Base-by-base conservation (phyloP, 2,113 vertebrate species). In the Daphoenositta chrysoptera region DNA sequence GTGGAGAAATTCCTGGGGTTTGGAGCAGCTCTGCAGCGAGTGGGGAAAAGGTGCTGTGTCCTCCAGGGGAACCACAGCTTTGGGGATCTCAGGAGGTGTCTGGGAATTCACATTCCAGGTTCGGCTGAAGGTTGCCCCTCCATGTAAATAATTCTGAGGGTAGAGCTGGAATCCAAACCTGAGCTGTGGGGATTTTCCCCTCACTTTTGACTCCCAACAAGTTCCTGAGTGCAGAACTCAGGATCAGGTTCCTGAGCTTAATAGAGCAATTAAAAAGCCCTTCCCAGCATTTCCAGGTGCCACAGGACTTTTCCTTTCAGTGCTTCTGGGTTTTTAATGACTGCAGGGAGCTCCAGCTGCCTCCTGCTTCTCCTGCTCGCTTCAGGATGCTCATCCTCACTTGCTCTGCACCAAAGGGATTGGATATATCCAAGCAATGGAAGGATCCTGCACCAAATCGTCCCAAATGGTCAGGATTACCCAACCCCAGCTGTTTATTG, bases 11-110 rank as follows among this genome's bases (percentile, higher is more conserved):
- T 6, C 37, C 5, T 26, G 39, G 22, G 1, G 13, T 51, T 86
- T 3, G 2, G 26, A 28, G 61, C 63, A 51, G 37, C 64, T 64
- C 54, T 64, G 77, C 37, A n/a, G 79, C 13, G 4, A 37, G 37
- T 14, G 37, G 69, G 68, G 69, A 17, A n/a, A 73, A 13, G 28
- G 7, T 19, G 10, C 15, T 10, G 14, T 2, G 39, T 33, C 3
- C 23, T 5, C 3, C 61, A 21, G 78, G 42, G 42, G 13, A 50
- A 4, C 2, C 15, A 1, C 0, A 0, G 18, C 47, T 28, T 4
- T 2, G 21, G 66, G 61, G 27, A 2, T 14, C 56, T 39, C 47
- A 13, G 66, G 56, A 60, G 16, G 9, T 0, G 4, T 30, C 18
- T 64, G 82, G 58, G 15, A 30, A 11, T 39, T 45, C 53, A 8